Base-by-base conservation (phyloP, 2,113 vertebrate genomes). In the Pygoscelis antarcticus region DNA sequence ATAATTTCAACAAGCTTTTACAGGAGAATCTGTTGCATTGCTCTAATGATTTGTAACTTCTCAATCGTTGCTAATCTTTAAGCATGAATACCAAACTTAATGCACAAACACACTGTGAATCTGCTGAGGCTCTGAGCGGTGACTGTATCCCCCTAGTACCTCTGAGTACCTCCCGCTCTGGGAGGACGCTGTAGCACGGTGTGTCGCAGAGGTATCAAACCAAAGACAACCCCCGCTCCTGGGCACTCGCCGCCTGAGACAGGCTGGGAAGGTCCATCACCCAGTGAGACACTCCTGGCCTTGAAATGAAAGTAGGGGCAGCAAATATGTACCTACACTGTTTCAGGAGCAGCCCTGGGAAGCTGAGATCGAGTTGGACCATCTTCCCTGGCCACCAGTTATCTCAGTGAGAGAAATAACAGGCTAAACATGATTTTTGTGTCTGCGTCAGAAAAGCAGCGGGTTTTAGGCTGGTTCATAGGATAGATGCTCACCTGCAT, bases 201-300 rank as follows among this genome's bases (percentile, higher is more conserved):
- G 7, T 14, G n/a, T 75, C 2, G 3, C 52, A 21, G 52, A 47
- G 54, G 6, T 68, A 27, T 22, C 0, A 0, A 71, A 55, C 38
- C n/a, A 61, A 60, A 76, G 57, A 51, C 30, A 79, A 26, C 2
- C 34, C 38, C 36, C 69, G 52, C 44, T 85, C 44, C 55, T 13
- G 26, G 29, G n/a, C 16, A 22, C 9, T 69, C 5, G 1, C 38
- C 1, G 4, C 18, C 46, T 30, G 36, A 69, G 66, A n/a, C 30
- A 66, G 54, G 46, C 66, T 70, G 64, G 62, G 69, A 57, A 38
- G 17, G 52, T 57, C 34, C 64, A 42, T 57, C 3, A 3, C 79
- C 46, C 46, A 10, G 19, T 13, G n/a, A 57, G 69, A 46, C 29
- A 44, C 10, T n/a, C 29, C n/a, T 44, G 47, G 30, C 42, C 57